Base-by-base conservation (phyloP, 2,888 invertebrate genomes). In the Ernsta delagoae region DNA sequence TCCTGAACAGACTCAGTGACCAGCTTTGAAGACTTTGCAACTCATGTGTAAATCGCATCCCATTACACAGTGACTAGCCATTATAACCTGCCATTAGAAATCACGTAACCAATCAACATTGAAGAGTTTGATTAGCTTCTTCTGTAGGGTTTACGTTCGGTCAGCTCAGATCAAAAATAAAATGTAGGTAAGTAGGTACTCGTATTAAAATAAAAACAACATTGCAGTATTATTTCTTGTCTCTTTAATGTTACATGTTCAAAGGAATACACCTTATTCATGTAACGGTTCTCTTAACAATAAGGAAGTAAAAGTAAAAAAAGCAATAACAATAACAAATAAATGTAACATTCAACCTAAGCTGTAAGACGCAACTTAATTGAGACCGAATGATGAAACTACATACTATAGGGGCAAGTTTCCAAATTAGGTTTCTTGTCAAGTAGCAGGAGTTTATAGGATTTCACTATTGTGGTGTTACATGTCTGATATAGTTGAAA, bases 21-120 rank as follows among this genome's bases (percentile, higher is more conserved):
- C 86, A 85, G 87, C 86, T 79, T 87, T 86, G 70, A 24, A 79
- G 77, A 83, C 80, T 79, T 80, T 73, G 72, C 78, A 79, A 83
- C 79, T 83, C 77, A 75, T 74, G 67, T 70, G 73, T 74, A 74
- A 77, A 73, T 70, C 71, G 73, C 73, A 70, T 75, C 72, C 71
- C 71, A 71, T 77, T 77, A 77, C 75, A 71, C 59, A 67, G 71
- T 73, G 68, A 70, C 71, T 70, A 70, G 48, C 48, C 45, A 16
- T 34, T 54, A 48, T 7, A 43, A 54, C 41, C 5, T 54, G 56
- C 54, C 34, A 43, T 64, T 64, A 64, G 54, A 56, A 45, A 45
- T 45, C 45, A 45, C 53, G 53, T 39, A 11, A 41, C 41, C 24
- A 54, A 63, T 63, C 54, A 63, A 63, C 53, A 63, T 41, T 50